phyloP scores from a whole-genome alignment of 2,888 invertebrate genomes.

The Acrocyrtus sp. region DNA sequence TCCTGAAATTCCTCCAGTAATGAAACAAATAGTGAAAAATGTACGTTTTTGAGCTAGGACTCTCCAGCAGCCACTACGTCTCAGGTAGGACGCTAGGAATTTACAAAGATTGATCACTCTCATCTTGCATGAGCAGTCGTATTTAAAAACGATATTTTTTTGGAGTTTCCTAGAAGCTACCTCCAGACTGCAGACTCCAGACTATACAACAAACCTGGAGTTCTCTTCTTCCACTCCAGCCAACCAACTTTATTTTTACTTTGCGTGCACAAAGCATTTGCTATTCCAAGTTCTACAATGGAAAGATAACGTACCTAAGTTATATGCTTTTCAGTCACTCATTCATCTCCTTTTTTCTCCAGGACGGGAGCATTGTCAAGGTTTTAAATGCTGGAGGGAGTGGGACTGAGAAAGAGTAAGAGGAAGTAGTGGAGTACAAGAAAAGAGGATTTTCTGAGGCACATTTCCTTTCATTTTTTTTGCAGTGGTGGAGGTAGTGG shows the following conservation, averaged over 20 bases:
- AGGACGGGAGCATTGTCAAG: not conserved
- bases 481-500: too few species aligned
- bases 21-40: conserved; percentile 31
- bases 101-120: conserved; percentile 39
- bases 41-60: conserved; percentile 5
- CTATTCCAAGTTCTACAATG: not conserved
- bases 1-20: conserved; percentile 13
- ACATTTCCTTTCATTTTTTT: conserved; percentile 9
- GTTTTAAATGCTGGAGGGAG: too few species aligned
- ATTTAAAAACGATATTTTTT: conserved; percentile 48
- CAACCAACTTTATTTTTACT: too few species aligned
- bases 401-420: not conserved
- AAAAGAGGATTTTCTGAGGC: conserved; percentile 1
- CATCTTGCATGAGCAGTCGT: conserved; percentile 35
- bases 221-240: too few species aligned
- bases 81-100: not conserved
- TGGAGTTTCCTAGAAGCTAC: too few species aligned
- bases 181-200: too few species aligned
- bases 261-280: not conserved
- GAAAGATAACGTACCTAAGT: not conserved
- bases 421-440: not conserved
- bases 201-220: too few species aligned
- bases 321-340: not conserved
- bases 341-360: not conserved
- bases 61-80: not conserved